These are phyloP conservation scores for Oasisia sp. DNA, from an alignment of 2,888 invertebrate genomes.

Conservation along the genomic window DNA sequence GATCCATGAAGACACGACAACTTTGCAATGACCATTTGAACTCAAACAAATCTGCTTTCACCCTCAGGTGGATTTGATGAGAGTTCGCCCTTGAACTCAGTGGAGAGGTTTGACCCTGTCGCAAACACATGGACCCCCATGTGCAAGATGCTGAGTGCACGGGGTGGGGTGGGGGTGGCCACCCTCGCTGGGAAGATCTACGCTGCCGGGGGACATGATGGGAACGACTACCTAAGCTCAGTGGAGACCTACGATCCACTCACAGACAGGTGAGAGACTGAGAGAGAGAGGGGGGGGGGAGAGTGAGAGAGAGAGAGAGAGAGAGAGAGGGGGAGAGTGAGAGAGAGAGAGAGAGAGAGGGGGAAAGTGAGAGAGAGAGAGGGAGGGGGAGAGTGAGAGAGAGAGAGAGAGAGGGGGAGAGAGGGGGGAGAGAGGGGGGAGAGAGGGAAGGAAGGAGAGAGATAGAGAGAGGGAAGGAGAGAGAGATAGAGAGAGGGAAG, in stretches of 20 bases:
- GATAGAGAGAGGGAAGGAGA: too few species aligned
- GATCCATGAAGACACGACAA: too few species aligned
- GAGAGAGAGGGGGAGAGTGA: too few species aligned
- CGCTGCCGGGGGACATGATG: slow-evolving; percentile 69
- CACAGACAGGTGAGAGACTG: slow-evolving; percentile 66
- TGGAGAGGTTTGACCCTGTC: slow-evolving; percentile 65
- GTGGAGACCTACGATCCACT: slow-evolving; percentile 68
- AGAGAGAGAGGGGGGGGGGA: slow-evolving; percentile 61
- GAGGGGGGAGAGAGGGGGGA: too few species aligned
- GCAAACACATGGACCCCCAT: slow-evolving; percentile 62
- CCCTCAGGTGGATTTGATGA: slow-evolving; percentile 68
- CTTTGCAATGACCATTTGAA: too few species aligned
- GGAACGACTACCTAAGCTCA: slow-evolving; percentile 67
- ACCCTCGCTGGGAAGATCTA: slow-evolving; percentile 64
- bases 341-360: too few species aligned
- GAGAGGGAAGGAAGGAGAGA: too few species aligned
- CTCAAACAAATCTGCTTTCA: neutral
- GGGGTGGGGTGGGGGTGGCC: slow-evolving; percentile 66
- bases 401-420: too few species aligned
- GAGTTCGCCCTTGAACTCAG: slow-evolving; percentile 67
- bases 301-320: neutral
- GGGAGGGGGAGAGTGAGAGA: too few species aligned
- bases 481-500: too few species aligned
- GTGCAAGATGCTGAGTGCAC: slow-evolving; percentile 60
- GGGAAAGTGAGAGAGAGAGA: too few species aligned